Conservation (phyloP, 1,140 invertebrate species). For the Sminthurinus signatus region DNA sequence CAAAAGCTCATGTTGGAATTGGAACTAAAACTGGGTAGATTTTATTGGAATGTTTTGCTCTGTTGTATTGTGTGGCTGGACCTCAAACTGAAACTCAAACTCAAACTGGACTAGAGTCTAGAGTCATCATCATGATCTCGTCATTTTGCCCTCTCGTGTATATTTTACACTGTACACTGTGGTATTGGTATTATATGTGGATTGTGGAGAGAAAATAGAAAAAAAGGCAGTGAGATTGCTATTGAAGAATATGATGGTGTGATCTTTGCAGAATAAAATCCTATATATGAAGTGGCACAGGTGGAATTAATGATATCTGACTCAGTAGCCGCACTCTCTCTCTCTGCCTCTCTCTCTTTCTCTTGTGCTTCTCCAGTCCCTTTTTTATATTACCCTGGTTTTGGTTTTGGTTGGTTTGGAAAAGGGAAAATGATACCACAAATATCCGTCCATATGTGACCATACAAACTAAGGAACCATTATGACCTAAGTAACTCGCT, state of each 20-base stretch:
- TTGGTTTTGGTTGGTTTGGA: no score
- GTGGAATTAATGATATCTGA: conserved; percentile 36
- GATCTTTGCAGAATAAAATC: conserved; percentile 35
- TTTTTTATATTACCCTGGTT: conserved; percentile 13
- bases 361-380: conserved; percentile 5
- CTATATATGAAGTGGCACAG: conserved; percentile 37
- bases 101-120: no score
- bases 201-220: no score
- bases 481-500: conserved; percentile 33
- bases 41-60: conserved; percentile 9
- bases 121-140: no score
- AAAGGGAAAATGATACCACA: conserved; percentile 26
- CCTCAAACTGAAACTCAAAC: no score
- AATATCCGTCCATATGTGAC: conserved; percentile 26
- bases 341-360: conserved; percentile 7
- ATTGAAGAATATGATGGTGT: conserved; percentile 26
- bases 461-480: conserved; percentile 29
- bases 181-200: no score
- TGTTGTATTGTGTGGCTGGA: not conserved
- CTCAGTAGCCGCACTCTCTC: conserved; percentile 26
- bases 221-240: conserved; percentile 10
- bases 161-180: no score
- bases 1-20: not conserved
- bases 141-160: no score
- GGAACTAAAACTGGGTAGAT: not conserved